phyloP scores from a whole-genome alignment of 2,888 invertebrate species.

The Romanomermis culicivorax region DNA sequence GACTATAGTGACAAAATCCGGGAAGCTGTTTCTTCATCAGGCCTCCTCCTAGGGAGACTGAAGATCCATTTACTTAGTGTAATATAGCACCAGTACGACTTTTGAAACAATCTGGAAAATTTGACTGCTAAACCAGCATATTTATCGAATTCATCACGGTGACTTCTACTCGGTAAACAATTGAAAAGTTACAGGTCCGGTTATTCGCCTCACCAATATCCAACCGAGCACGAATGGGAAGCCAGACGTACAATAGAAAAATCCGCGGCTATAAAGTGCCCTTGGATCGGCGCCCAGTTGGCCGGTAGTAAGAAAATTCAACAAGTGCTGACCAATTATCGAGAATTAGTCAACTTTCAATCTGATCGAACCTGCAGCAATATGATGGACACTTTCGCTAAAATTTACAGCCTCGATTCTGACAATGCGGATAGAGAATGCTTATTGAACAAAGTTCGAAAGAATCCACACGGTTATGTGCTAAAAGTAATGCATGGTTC shows the following conservation, averaged over 20 bases:
- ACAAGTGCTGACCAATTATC: background rate
- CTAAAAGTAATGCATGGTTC: slow-evolving; percentile 47
- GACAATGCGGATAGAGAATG: slow-evolving; percentile 16
- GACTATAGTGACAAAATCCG: too few species aligned
- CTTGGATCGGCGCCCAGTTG: slow-evolving; percentile 34
- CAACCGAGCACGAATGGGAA: slow-evolving; percentile 43
- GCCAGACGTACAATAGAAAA: slow-evolving; percentile 63
- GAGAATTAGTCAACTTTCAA: background rate
- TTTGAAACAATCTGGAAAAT: too few species aligned
- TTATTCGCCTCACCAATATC: slow-evolving; percentile 68
- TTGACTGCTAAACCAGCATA: too few species aligned
- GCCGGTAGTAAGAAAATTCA: slow-evolving; percentile 40
- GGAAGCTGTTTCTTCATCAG: too few species aligned
- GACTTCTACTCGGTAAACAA: too few species aligned
- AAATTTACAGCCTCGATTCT: slow-evolving; percentile 63
- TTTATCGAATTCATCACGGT: too few species aligned
- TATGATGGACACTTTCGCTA: slow-evolving; percentile 56
- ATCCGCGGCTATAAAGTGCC: slow-evolving; percentile 68
- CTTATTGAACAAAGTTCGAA: slow-evolving; percentile 11
- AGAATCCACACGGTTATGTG: slow-evolving; percentile 59
- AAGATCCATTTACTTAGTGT: too few species aligned
- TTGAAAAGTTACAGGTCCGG: slow-evolving; percentile 56
- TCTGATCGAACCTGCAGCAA: background rate
- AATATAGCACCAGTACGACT: too few species aligned
- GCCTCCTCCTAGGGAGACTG: too few species aligned